Base-by-base conservation (phyloP, 2,888 invertebrate species). In the Spodoptera exigua region DNA sequence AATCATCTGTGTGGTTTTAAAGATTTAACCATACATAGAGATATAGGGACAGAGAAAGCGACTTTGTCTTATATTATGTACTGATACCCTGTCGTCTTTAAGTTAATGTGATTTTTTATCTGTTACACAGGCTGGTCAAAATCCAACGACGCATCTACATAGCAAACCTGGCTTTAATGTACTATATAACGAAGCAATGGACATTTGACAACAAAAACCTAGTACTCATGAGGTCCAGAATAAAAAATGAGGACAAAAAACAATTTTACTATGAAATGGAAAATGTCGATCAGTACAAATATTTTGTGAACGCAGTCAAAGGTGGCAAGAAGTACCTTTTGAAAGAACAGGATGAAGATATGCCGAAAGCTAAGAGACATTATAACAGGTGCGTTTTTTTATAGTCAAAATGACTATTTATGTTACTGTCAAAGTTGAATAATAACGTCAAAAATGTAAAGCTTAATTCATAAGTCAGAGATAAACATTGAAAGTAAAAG, bases 101-200 rank as follows among this genome's bases (percentile, higher is more conserved):
- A n/a, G n/a, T n/a, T n/a, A n/a, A n/a, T n/a, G n/a, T n/a, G n/a
- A n/a, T n/a, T 9, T 18, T 9, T 1, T 34, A 1, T 4, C 3
- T n/a, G n/a, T n/a, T n/a, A 39, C 0, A 46, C 84, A 98, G 98
- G 89, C 93, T 98, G 63, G 86, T 97, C 12, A 96, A 95, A 85
- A 84, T 98, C 16, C 98, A 98, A 83, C 95, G 96, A 9, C 96
- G 96, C 70, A 96, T 98, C 53, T 98, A 96, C 87, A 95, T 95
- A 27, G 96, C 98, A 0, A 96, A 97, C 78, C 91, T 93, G 48
- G 97, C 97, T 0, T 84, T 99, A 1, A 92, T 95, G 32, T 96
- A 96, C 85, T 99, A 98, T 81, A 95, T 97, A 0, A 95, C 94
- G 0, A 96, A 96, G 71, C 95, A 97, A 69, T 99, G 98, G 98